Percentiles rank a stretch among this genome's conserved stretches.
Evolutionary conservation across 1,140 invertebrate genomes (phyloP).

Genomic region (Ceratosolen solmsi): DNA sequence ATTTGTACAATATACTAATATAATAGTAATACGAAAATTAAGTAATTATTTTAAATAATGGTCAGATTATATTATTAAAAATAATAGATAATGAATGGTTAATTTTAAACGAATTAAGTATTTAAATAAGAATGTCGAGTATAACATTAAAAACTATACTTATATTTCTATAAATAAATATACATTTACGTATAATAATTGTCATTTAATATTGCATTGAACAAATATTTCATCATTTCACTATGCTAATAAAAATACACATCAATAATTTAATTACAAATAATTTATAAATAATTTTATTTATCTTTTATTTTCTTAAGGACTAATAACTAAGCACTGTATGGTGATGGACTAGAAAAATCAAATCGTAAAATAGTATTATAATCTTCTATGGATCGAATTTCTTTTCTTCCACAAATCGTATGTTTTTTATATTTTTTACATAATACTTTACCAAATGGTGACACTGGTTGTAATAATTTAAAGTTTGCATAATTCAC

Average conservation of each 20-base stretch:
- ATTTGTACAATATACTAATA: neutral
- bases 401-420: conserved; percentile 47
- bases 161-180: conserved; percentile 34
- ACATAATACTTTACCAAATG: conserved; percentile 74
- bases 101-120: too few relatives aligned
- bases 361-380: conserved; percentile 70
- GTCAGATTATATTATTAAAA: too few relatives aligned
- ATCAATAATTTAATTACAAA: neutral
- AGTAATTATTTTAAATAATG: neutral
- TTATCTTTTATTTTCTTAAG: conserved; percentile 9
- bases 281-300: conserved; percentile 44
- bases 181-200: conserved; percentile 25
- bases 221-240: neutral
- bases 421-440: conserved; percentile 62
- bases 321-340: too few relatives aligned
- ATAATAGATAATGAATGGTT: too few relatives aligned
- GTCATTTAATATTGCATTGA: neutral
- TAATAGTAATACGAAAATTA: too few relatives aligned
- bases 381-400: neutral
- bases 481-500: conserved; percentile 3
- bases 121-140: too few relatives aligned
- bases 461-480: conserved; percentile 61
- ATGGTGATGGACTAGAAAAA: conserved; percentile 78
- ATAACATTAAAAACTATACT: neutral
- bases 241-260: neutral